Evolutionary conservation across 2,797 vertebrate species (phyloP), one percentile per base, ranked within the genome.

Genomic region (Psittacula echo): DNA sequence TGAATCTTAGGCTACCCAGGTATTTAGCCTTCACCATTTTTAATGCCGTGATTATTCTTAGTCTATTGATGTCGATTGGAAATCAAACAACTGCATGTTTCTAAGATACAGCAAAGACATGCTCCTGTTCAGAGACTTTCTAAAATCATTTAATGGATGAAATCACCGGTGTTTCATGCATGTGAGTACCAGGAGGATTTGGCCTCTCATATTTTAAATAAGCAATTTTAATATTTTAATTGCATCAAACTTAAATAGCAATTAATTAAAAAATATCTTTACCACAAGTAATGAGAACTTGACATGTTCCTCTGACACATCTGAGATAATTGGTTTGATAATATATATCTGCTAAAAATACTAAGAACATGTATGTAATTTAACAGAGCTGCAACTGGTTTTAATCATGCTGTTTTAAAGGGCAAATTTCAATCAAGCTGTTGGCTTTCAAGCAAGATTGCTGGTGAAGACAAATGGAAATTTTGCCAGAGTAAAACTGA

Each of bases 341-440:
- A 93, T 91, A 82, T 70, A 6, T 78, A 85, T 91, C 82, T 89
- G 66, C 91, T 95, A 88, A 93, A 95, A 94, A 90, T 93, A 48
- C 61, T 42, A 58, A 79, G 83, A 93, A 90, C 85, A 94, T 96
- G 34, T 56, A 96, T 96, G 85, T 94, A 87, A 90, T 94, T 94
- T 82, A 79, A 61, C 47, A 91, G 91, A 93, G 26, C 67, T 54
- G 21, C 80, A 85, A 82, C 73, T 88, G 77, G 17, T 86, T 93
- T 93, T 91, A 95, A 91, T 93, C 32, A 47, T 61, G 71, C 51
- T 42, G 67, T 90, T 95, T 96, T 88, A 94, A 96, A 97, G 95
- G 74, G 87, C 77, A 76, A 87, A 93, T 95, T 94, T 94, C 94
- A 90, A 64, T 88, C 89, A 93, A 87, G 77, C 83, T 91, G 54